Conservation (phyloP, 2,888 invertebrate species). For the Drosophila subquinaria region DNA sequence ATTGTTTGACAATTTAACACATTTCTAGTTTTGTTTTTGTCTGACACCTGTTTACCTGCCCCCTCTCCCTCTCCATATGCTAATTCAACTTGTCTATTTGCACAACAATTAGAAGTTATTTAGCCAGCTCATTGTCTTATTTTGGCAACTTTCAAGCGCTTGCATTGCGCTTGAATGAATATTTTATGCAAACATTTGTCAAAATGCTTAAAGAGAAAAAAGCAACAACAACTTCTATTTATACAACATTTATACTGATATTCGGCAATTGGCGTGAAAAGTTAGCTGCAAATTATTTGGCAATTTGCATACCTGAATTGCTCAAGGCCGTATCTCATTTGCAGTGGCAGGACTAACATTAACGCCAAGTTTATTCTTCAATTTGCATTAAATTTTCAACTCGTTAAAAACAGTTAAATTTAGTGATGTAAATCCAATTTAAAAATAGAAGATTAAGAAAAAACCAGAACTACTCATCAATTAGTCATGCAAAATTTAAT, state of each 20-base stretch:
- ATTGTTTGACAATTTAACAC: conserved; percentile 73
- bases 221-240: conserved; percentile 29
- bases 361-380: conserved; percentile 26
- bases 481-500: too few relatives aligned
- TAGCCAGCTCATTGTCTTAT: conserved; percentile 68
- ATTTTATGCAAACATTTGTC: conserved; percentile 72
- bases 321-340: conserved; percentile 53
- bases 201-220: conserved; percentile 29
- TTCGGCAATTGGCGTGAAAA: conserved; percentile 61
- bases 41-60: conserved; percentile 18
- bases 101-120: conserved; percentile 77
- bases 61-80: conserved; percentile 32
- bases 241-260: conserved; percentile 6
- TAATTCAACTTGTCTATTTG: conserved; percentile 64
- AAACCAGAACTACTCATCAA: too few relatives aligned
- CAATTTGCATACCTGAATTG: conserved; percentile 59
- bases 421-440: too few relatives aligned
- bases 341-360: conserved; percentile 3
- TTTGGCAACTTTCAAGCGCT: conserved; percentile 58
- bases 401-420: neutral
- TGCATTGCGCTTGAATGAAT: conserved; percentile 72
- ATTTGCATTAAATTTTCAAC: conserved; percentile 52
- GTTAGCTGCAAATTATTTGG: conserved; percentile 52
- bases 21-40: conserved; percentile 42
- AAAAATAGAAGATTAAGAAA: too few relatives aligned